Conservation (phyloP, 2,113 vertebrate species). For the Charadrius vociferus region DNA sequence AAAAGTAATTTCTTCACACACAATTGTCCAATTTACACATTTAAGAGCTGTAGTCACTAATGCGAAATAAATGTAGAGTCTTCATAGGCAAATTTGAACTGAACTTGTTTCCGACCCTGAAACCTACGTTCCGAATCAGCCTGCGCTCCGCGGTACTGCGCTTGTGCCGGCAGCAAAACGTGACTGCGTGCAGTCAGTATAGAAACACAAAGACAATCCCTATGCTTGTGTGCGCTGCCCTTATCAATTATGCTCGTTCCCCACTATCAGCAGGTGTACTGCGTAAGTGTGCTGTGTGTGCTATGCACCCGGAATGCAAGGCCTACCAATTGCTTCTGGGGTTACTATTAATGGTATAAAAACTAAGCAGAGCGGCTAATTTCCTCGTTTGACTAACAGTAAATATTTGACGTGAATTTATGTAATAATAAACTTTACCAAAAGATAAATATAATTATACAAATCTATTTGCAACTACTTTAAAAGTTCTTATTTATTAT, state of each 20-base stretch:
- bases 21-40: not conserved
- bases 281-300: not conserved
- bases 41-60: not conserved
- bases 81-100: not conserved
- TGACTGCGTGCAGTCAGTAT: not conserved
- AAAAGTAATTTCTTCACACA: not conserved
- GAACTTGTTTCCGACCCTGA: no score
- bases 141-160: fast-evolving
- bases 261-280: not conserved
- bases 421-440: constrained; percentile 6
- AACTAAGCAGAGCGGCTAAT: constrained; percentile 7
- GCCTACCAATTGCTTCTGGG: not conserved
- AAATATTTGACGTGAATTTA: not conserved
- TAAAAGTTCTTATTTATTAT: constrained; percentile 44
- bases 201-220: not conserved
- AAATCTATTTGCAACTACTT: constrained; percentile 32
- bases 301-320: not conserved
- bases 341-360: not conserved
- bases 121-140: not conserved
- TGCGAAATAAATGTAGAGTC: not conserved
- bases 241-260: not conserved
- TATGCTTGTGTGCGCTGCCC: not conserved
- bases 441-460: constrained; percentile 36
- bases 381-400: not conserved
- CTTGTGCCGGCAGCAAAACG: not conserved